Base-by-base conservation (phyloP, 2,888 invertebrate species). In the Andrena bucephala region DNA sequence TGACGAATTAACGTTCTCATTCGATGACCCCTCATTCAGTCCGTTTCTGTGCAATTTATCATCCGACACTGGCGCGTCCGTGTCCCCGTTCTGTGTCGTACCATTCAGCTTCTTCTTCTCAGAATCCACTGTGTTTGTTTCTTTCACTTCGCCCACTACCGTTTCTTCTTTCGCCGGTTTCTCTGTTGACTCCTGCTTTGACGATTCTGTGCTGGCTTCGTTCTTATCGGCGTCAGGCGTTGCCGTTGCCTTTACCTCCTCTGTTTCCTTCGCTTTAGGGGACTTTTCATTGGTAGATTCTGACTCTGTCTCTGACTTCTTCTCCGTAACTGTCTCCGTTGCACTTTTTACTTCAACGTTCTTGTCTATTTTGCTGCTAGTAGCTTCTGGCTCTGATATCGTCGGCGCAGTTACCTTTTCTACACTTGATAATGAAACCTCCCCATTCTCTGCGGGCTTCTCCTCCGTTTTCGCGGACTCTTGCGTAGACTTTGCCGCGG, bases 21-120 rank as follows among this genome's bases (percentile, higher is more conserved):
- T 89, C 50, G 89, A 84, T n/a, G 89, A 78, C 20, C 90, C 90
- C 42, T 92, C 92, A 69, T 90, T 91, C 31, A 93, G 85, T 68
- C 93, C 93, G 76, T 93, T 94, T 86, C 90, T 92, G 77, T 93
- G 93, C 54, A 91, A 87, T 81, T 92, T 91, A 7, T 92, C 91
- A 24, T 87, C 89, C 33, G 87, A 86, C 62, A 85, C 86, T 33
- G 85, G 81, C 68, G 85, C 81, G 59, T 78, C 89, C 27, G 87
- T 80, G 50, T 90, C 84, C 54, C 90, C 91, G 54, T 91, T 91
- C 72, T 90, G 90, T 54, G 90, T 88, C 65, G 88, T 89, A 57
- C 91, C 91, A 27, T 92, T 92, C 60, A 91, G 27, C 74, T 92
- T 92, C 70, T 91, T 89, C 81, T 89, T 89, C 57, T 83, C 88